Evolutionary conservation across 2,797 vertebrate genomes (phyloP).

Genomic region (Pelochelys cantorii): DNA sequence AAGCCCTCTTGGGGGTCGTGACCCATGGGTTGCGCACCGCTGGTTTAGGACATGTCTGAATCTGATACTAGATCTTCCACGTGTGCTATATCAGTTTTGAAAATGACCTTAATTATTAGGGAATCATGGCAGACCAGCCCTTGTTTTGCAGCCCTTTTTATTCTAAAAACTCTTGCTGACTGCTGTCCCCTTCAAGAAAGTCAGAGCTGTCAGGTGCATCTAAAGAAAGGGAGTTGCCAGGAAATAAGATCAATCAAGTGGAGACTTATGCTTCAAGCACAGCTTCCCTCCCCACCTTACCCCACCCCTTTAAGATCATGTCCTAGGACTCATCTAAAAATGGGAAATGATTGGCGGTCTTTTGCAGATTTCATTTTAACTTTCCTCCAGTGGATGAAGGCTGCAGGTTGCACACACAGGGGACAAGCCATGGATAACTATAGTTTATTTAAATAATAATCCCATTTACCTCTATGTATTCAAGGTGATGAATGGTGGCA

Average conservation of each 20-base stretch:
- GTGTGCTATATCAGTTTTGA: not conserved
- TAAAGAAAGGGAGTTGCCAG: conserved; percentile 22
- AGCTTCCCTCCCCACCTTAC: not conserved
- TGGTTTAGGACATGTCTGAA: not conserved
- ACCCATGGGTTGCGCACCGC: too few relatives aligned
- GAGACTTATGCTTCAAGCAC: not conserved
- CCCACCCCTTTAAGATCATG: not conserved
- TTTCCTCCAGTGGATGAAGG: conserved; percentile 51
- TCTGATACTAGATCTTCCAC: conserved; percentile 6
- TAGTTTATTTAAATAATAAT: conserved; percentile 79
- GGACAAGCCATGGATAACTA: conserved; percentile 48
- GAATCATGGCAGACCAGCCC: not conserved
- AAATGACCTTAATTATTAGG: not conserved
- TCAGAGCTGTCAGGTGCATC: conserved; percentile 31
- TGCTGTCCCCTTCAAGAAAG: conserved; percentile 22
- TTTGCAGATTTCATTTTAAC: conserved; percentile 47
- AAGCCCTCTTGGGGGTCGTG: too few relatives aligned
- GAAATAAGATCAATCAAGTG: not conserved
- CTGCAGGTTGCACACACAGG: conserved; percentile 42
- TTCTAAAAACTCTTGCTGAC: not conserved
- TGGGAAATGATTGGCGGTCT: conserved; percentile 48
- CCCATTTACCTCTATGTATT: conserved; percentile 64
- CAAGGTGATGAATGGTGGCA: conserved; percentile 77
- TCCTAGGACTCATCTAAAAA: conserved; percentile 46
- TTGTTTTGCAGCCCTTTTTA: not conserved